These are phyloP conservation scores for Tethya wilhelma DNA, from an alignment of 37 sponge, comb jelly and placozoan species.

Conservation along the genomic window DNA sequence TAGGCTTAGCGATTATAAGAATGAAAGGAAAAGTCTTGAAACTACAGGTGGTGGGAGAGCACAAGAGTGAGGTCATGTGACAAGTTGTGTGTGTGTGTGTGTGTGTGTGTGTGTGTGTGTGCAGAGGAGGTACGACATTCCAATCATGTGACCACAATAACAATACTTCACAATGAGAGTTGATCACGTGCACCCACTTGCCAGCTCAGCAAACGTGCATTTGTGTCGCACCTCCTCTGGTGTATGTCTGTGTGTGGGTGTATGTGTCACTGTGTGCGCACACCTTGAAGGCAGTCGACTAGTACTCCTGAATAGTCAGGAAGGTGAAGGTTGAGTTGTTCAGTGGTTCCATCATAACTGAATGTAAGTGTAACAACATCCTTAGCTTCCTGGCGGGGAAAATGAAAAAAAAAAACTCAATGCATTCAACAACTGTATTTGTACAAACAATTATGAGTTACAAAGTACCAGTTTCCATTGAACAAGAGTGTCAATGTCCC, in stretches of 20 bases:
- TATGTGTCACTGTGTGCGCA: neutral
- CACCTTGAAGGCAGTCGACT: constrained; percentile 74
- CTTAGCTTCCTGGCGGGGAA: constrained; percentile 29
- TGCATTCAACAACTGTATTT: neutral
- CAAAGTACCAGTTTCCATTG: constrained; percentile 49
- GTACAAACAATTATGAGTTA: neutral
- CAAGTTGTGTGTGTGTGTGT: neutral
- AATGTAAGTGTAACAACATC: constrained; percentile 56
- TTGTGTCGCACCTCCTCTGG: too few relatives aligned
- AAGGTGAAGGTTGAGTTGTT: constrained; percentile 53
- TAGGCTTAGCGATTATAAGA: neutral
- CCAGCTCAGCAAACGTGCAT: too few relatives aligned
- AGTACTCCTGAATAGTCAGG: constrained; percentile 84
- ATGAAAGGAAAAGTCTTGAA: neutral
- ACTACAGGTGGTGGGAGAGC: neutral
- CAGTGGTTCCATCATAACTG: constrained; percentile 27
- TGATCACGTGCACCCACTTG: too few relatives aligned
- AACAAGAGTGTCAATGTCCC: constrained; percentile 53
- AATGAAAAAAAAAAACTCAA: neutral
- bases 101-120: constrained; percentile 3
- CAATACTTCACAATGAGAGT: too few relatives aligned
- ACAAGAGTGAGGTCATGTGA: neutral
- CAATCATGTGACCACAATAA: too few relatives aligned
- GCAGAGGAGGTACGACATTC: too few relatives aligned
- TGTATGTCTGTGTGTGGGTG: constrained; percentile 3